A percentile compares a stretch with the other conserved stretches of the same genome.
These are phyloP conservation scores for Lordiphosa stackelbergi DNA, from an alignment of 1,140 invertebrate genomes.

Conservation along the genomic window DNA sequence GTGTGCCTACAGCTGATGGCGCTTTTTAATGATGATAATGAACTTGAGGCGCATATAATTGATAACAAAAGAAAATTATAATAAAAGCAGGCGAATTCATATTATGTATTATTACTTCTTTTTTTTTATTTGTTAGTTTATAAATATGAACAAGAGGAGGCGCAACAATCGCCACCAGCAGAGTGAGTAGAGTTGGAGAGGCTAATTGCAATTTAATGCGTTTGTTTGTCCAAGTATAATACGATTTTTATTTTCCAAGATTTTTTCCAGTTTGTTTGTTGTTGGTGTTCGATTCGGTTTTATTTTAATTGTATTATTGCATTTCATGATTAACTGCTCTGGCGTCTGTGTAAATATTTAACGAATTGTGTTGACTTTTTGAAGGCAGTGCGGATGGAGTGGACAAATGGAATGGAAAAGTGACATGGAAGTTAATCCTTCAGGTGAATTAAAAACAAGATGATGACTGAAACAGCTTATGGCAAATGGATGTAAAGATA, in stretches of 20 bases:
- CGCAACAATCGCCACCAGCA: slow-evolving; percentile 18
- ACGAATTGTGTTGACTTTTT: slow-evolving; percentile 2
- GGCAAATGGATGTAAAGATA: no score
- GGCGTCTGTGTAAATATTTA: slow-evolving; percentile 27
- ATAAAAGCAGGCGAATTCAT: slow-evolving; percentile 23
- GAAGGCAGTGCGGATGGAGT: neutral
- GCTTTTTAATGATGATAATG: slow-evolving; percentile 69
- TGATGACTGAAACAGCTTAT: neutral
- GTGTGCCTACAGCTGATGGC: slow-evolving; percentile 28
- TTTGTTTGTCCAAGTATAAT: slow-evolving; percentile 60
- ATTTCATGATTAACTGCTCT: slow-evolving; percentile 41
- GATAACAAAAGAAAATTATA: slow-evolving; percentile 61
- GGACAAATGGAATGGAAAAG: neutral
- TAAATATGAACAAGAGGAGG: slow-evolving; percentile 30
- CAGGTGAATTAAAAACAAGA: no score
- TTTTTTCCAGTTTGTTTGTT: slow-evolving; percentile 13
- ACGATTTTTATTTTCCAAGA: slow-evolving; percentile 30
- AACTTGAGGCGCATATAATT: slow-evolving; percentile 63
- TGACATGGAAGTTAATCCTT: neutral
- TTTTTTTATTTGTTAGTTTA: slow-evolving; percentile 31
- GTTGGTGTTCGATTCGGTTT: slow-evolving; percentile 25
- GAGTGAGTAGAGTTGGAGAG: slow-evolving; percentile 28
- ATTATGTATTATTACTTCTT: slow-evolving; percentile 23
- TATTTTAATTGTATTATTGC: slow-evolving; percentile 35
- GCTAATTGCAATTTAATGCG: slow-evolving; percentile 70